These are phyloP conservation scores for Phoxinus phoxinus DNA, from an alignment of 2,113 vertebrate species.

Conservation along the genomic window DNA sequence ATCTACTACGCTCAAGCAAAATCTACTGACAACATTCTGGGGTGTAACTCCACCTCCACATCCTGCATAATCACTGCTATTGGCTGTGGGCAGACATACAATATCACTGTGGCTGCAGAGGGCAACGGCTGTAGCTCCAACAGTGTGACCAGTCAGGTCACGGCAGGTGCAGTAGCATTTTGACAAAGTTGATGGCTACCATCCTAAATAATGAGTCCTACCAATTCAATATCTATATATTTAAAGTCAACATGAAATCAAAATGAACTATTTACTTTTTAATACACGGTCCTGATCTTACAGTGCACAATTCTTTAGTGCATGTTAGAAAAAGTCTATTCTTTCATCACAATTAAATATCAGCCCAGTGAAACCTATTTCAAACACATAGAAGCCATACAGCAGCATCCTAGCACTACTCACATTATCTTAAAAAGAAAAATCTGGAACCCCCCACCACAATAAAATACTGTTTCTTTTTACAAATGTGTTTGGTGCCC, in stretches of 20 bases:
- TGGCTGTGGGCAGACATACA: conserved; percentile 51
- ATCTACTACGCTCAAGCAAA: conserved; percentile 46
- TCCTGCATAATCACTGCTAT: conserved; percentile 41
- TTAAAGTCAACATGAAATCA: no score
- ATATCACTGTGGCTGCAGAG: conserved; percentile 51
- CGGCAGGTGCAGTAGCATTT: neutral
- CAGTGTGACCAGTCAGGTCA: conserved; percentile 31
- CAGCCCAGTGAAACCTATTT: no score
- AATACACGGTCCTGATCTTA: no score
- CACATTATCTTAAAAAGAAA: no score
- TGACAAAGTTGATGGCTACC: neutral
- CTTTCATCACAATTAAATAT: no score
- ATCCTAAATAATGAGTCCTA: no score
- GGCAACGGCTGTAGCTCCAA: conserved; percentile 51
- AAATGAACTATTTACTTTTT: neutral
- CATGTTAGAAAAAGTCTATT: no score
- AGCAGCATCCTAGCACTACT: neutral
- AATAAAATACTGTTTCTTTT: neutral
- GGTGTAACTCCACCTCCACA: conserved; percentile 29
- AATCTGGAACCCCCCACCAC: no score
- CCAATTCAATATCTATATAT: no score
- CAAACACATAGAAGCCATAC: no score
- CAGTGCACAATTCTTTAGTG: no score
- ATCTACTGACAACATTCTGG: neutral
- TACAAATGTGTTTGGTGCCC: neutral